A percentile compares a stretch with the other conserved stretches of the same genome.
Conservation (phyloP, 2,888 invertebrate genomes). For the Homarus gammarus region DNA sequence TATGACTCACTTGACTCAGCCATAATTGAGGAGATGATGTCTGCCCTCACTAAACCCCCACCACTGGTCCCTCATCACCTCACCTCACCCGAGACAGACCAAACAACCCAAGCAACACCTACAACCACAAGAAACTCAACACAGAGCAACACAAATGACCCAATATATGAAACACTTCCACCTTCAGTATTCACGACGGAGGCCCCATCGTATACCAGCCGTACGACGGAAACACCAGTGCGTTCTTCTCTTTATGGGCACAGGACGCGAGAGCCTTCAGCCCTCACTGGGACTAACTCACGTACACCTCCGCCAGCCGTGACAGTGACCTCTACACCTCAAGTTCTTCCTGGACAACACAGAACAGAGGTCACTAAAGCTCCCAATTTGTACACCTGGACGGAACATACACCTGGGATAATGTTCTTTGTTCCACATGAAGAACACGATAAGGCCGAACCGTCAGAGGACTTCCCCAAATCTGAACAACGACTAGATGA, state of each 20-base stretch:
- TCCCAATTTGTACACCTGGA: neutral
- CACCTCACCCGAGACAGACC: neutral
- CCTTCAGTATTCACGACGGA: neutral
- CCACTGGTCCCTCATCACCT: neutral
- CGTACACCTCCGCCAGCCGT: neutral
- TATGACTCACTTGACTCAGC: neutral
- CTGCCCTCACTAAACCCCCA: neutral
- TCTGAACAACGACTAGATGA: neutral
- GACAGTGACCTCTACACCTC: neutral
- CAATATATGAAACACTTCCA: neutral
- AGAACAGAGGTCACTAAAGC: neutral
- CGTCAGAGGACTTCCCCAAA: neutral
- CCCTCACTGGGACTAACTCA: no score
- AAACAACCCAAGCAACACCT: neutral
- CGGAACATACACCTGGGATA: neutral
- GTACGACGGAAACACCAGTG: no score
- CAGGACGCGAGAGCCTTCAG: no score
- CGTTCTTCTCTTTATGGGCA: no score
- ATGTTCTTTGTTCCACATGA: neutral
- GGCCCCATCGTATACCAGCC: neutral
- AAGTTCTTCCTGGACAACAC: neutral
- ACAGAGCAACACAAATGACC: neutral
- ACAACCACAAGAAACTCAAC: neutral
- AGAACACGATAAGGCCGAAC: neutral
- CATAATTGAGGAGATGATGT: neutral